A percentile compares a stretch with the other conserved stretches of the same genome.
Evolutionary conservation across 2,888 invertebrate genomes (phyloP).

Genomic region (Bellardia pandia): DNA sequence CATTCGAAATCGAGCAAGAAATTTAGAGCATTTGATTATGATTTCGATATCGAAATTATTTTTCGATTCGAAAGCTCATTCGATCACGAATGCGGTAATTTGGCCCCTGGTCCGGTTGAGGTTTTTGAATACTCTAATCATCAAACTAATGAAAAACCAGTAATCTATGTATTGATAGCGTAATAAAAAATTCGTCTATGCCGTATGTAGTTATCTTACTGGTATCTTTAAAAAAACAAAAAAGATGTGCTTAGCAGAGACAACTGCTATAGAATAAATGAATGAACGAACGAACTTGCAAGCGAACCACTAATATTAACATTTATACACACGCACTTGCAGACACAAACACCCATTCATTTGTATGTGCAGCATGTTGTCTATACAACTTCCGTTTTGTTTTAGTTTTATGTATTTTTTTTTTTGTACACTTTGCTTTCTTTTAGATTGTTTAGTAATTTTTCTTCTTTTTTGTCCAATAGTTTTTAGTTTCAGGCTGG

Average conservation of each 20-base stretch:
- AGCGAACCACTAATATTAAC: constrained; percentile 20
- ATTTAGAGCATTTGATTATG: no score
- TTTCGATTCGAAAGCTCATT: no score
- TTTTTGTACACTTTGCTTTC: constrained; percentile 32
- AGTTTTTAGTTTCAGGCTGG: constrained; percentile 25
- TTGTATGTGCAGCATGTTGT: constrained; percentile 65
- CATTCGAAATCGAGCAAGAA: no score
- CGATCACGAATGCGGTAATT: no score
- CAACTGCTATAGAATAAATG: constrained; percentile 10
- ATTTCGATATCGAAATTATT: no score
- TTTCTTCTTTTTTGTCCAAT: constrained; percentile 12
- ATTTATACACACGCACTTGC: constrained; percentile 2
- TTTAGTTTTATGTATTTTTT: constrained; percentile 25
- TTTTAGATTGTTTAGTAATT: constrained; percentile 20
- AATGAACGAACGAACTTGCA: constrained; percentile 2
- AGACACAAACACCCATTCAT: constrained; percentile 20
- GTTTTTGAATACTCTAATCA: no score
- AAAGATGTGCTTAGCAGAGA: not conserved
- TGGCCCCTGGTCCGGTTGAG: no score
- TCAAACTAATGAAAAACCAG: no score
- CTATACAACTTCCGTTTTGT: constrained; percentile 67
- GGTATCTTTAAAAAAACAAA: not conserved
- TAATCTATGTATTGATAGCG: no score
- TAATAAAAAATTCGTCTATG: not conserved
- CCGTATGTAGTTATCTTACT: not conserved